Evolutionary conservation across 2,888 invertebrate species (phyloP).

Genomic region (Danaus chrysippus): DNA sequence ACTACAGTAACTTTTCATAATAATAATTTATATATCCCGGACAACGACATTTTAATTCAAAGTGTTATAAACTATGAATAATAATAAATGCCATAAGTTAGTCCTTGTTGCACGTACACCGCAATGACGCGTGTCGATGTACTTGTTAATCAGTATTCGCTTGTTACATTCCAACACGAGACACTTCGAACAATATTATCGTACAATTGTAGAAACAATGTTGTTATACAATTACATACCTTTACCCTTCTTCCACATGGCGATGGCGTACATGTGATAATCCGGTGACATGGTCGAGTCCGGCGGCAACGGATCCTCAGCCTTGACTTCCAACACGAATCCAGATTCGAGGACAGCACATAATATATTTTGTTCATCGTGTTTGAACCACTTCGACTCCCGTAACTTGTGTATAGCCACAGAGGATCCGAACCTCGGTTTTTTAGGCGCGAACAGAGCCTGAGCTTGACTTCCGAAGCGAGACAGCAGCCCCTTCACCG

Average conservation of each 20-base stretch:
- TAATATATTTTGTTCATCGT: slow-evolving; percentile 84
- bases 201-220: slow-evolving; percentile 34
- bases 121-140: slow-evolving; percentile 43
- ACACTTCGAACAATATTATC: slow-evolving; percentile 45
- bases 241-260: slow-evolving; percentile 85
- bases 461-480: slow-evolving; percentile 78
- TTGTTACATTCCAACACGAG: slow-evolving; percentile 40
- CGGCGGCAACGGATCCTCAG: slow-evolving; percentile 69
- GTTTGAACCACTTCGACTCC: slow-evolving; percentile 87
- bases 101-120: slow-evolving; percentile 33
- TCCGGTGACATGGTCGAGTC: slow-evolving; percentile 72
- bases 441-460: slow-evolving; percentile 74
- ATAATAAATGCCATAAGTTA: slow-evolving; percentile 64
- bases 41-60: too few species aligned
- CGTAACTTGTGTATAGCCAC: slow-evolving; percentile 85
- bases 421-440: slow-evolving; percentile 80
- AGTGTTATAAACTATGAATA: slow-evolving; percentile 32
- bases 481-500: slow-evolving; percentile 75
- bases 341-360: slow-evolving; percentile 86
- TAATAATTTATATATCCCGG: too few species aligned
- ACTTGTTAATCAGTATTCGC: slow-evolving; percentile 43
- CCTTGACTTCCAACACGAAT: slow-evolving; percentile 83
- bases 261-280: slow-evolving; percentile 82
- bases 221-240: slow-evolving; percentile 69
- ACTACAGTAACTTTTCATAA: too few species aligned